A percentile compares a stretch with the other conserved stretches of the same genome.
These are phyloP conservation scores for Elysia chlorotica DNA, from an alignment of 1,140 invertebrate species.

Conservation along the genomic window DNA sequence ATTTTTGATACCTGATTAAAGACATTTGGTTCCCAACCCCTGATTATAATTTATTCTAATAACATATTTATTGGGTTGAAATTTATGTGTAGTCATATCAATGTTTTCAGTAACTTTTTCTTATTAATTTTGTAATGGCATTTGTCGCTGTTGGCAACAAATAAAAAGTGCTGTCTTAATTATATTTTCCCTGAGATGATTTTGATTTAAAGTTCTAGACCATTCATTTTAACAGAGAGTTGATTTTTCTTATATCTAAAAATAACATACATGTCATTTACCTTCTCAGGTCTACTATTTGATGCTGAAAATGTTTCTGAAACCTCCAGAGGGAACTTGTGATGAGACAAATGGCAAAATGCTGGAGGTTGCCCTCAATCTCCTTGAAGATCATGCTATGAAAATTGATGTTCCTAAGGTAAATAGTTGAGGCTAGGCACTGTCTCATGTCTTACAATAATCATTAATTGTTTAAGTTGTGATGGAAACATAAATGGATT, in stretches of 20 bases:
- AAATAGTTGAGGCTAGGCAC: too few species aligned
- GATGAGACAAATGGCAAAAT: conserved; percentile 66
- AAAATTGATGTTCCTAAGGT: conserved; percentile 81
- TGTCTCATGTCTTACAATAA: too few species aligned
- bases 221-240: neutral
- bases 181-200: neutral
- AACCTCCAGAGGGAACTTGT: conserved; percentile 65
- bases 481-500: too few species aligned
- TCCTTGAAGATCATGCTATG: conserved; percentile 81
- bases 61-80: too few species aligned
- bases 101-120: too few species aligned
- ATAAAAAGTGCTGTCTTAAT: neutral
- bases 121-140: too few species aligned
- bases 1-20: too few species aligned
- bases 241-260: neutral
- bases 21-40: too few species aligned
- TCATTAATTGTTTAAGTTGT: too few species aligned
- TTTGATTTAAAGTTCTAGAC: neutral
- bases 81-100: too few species aligned
- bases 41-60: too few species aligned
- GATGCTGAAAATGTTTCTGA: conserved; percentile 10
- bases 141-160: too few species aligned
- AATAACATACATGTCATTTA: neutral
- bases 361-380: conserved; percentile 75
- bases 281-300: conserved; percentile 9